Conservation (phyloP, 2,113 vertebrate genomes). For the Hypocryptadius cinnamomeus region DNA sequence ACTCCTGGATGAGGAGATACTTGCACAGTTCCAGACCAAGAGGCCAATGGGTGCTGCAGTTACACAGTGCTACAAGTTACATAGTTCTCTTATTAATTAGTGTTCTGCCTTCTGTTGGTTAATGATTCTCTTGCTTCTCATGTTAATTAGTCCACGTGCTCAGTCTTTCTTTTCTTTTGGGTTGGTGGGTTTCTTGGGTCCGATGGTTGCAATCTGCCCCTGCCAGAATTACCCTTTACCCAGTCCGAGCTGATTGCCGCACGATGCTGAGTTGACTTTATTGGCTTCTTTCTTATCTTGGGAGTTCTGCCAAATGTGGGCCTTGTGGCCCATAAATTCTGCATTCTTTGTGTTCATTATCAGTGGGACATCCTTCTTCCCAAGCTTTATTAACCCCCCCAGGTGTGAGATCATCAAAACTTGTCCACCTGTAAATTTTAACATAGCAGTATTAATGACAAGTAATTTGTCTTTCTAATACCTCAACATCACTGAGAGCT, state of each 20-base stretch:
- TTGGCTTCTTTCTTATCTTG: not conserved
- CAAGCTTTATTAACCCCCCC: not conserved
- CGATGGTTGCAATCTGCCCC: rapidly evolving
- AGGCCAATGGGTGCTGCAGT: rapidly evolving
- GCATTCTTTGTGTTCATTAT: not conserved
- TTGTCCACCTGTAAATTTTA: not conserved
- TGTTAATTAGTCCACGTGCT: not conserved
- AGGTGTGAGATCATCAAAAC: not conserved
- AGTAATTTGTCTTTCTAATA: not conserved
- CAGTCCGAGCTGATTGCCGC: not conserved
- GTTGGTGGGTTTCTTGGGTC: not conserved
- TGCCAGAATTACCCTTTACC: not conserved
- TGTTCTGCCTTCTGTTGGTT: not conserved
- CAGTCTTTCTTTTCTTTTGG: not conserved
- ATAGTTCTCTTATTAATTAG: not conserved
- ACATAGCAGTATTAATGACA: not conserved
- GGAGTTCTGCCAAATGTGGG: not conserved
- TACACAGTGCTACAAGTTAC: not conserved
- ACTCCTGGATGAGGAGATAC: not conserved
- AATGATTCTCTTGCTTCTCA: not conserved
- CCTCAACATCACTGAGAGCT: not conserved
- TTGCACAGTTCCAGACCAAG: not conserved
- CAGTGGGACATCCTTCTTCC: not conserved
- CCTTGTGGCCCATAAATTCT: not conserved
- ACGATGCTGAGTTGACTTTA: rapidly evolving